A percentile compares a stretch with the other conserved stretches of the same genome.
Conservation (phyloP, 2,797 vertebrate genomes). For the Alca torda region DNA sequence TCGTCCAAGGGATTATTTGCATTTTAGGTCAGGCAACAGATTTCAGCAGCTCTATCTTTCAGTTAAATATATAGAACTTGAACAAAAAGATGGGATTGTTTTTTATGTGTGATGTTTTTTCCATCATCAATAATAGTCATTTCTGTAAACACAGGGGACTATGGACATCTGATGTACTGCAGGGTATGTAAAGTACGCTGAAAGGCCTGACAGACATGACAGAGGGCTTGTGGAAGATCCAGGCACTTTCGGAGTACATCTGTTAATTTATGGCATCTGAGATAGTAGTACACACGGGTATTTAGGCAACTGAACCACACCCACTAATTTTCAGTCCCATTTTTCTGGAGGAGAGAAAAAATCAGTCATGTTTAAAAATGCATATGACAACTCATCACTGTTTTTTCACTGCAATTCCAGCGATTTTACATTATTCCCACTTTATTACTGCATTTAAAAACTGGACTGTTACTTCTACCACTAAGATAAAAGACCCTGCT, state of each 20-base stretch:
- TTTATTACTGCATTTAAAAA: neutral
- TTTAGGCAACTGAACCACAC: neutral
- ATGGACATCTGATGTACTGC: neutral
- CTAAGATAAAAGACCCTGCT: neutral
- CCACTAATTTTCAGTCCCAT: neutral
- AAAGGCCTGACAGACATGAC: neutral
- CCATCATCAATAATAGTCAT: neutral
- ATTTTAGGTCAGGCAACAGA: constrained; percentile 58
- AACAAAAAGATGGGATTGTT: neutral
- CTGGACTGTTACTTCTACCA: neutral
- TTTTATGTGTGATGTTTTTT: neutral
- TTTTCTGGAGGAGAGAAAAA: neutral
- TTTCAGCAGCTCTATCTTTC: neutral
- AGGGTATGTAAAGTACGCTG: neutral
- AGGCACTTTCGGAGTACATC: neutral
- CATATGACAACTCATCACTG: neutral
- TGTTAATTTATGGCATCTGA: neutral
- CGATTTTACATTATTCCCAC: neutral
- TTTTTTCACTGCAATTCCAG: neutral
- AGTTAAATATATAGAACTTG: neutral
- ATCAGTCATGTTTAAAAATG: neutral
- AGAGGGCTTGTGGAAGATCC: neutral
- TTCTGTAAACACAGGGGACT: neutral
- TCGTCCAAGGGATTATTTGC: constrained; percentile 53
- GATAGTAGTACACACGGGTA: neutral